Conservation (phyloP, 1,140 invertebrate species). For the Solen grandis region DNA sequence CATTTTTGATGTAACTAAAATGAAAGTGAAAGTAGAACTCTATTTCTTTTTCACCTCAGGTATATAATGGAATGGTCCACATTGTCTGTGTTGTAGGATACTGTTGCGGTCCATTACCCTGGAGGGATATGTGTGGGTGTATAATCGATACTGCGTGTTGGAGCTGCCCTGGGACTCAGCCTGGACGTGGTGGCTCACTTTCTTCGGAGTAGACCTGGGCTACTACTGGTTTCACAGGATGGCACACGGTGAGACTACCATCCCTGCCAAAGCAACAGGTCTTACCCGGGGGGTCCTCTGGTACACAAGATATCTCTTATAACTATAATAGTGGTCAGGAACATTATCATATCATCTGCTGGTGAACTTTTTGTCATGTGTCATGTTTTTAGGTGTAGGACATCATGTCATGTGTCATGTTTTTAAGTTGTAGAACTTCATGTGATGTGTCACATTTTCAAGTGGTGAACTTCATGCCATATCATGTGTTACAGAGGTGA, state of each 20-base stretch:
- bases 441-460: too few species aligned
- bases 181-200: constrained; percentile 89
- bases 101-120: constrained; percentile 87
- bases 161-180: constrained; percentile 89
- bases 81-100: constrained; percentile 82
- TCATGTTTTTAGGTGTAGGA: neutral
- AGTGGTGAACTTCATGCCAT: too few species aligned
- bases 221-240: constrained; percentile 96
- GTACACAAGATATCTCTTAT: neutral
- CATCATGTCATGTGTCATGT: too few species aligned
- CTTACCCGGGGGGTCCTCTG: too few species aligned
- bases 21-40: neutral
- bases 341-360: neutral
- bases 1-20: neutral
- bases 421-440: too few species aligned
- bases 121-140: constrained; percentile 87
- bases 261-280: too few species aligned
- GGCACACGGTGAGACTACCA: constrained; percentile 88
- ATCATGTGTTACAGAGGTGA: too few species aligned
- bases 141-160: constrained; percentile 86
- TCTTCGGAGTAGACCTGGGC: constrained; percentile 90
- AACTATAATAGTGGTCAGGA: neutral
- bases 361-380: neutral
- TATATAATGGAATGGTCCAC: neutral
- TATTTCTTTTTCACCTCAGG: neutral